Conservation (phyloP, 2,113 vertebrate species). For the Microcebus lehilahytsara region DNA sequence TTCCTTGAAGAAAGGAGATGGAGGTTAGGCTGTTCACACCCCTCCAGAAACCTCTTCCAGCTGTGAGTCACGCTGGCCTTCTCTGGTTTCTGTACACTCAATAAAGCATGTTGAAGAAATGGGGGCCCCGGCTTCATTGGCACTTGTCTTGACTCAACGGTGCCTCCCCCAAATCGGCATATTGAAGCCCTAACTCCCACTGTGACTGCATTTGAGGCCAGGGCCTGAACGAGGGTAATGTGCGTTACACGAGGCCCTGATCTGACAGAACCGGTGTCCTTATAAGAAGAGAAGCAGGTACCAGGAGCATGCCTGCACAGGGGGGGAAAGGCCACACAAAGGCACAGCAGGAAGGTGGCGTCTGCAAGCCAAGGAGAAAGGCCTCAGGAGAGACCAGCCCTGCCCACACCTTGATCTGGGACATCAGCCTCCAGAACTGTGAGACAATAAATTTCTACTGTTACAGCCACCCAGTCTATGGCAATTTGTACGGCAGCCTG, state of each 20-base stretch:
- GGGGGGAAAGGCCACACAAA: not conserved
- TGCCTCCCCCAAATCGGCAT: too few species aligned
- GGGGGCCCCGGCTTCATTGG: not conserved
- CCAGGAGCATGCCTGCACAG: not conserved
- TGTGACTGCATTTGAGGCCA: not conserved
- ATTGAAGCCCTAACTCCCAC: not conserved
- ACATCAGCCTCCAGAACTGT: not conserved
- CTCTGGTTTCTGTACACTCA: not conserved
- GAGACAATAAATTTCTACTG: not conserved
- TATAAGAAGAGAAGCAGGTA: not conserved
- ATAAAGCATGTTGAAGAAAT: not conserved
- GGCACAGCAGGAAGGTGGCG: not conserved
- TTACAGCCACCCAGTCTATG: not conserved
- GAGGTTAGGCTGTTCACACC: not conserved
- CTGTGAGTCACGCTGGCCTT: not conserved
- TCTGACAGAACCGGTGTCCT: not conserved
- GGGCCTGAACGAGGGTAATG: not conserved
- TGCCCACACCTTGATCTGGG: not conserved
- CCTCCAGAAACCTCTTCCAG: not conserved
- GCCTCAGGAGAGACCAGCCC: not conserved
- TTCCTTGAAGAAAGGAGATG: not conserved
- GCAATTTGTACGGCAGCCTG: not conserved
- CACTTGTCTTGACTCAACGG: not conserved
- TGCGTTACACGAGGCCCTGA: not conserved
- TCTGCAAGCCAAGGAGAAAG: not conserved